Percentiles rank a stretch among this genome's conserved stretches.
Conservation (phyloP, 2,888 invertebrate genomes). For the Agonopterix heracliana region DNA sequence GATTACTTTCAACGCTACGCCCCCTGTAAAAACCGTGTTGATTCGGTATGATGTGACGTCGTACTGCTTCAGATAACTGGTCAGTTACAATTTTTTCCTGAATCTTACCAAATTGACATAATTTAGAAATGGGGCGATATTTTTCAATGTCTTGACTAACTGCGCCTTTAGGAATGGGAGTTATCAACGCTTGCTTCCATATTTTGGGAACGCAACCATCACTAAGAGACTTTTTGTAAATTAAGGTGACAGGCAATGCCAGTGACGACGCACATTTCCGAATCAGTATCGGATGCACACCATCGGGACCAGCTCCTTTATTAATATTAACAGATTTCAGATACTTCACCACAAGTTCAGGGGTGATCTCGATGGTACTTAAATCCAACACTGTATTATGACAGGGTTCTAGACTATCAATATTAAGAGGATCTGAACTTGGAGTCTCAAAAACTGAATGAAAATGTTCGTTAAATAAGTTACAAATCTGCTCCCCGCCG, state of each 20-base stretch:
- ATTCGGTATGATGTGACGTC: constrained; percentile 4
- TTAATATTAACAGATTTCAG: neutral
- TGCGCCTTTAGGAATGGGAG: neutral
- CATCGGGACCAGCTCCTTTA: neutral
- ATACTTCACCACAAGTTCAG: neutral
- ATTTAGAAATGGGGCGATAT: neutral
- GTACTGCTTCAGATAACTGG: constrained; percentile 4
- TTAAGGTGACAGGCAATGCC: neutral
- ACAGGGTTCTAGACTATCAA: too few relatives aligned
- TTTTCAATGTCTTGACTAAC: neutral
- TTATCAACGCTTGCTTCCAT: constrained; percentile 13
- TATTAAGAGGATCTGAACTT: neutral
- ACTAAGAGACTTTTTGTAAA: neutral
- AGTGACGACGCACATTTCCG: neutral
- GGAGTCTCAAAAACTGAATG: neutral
- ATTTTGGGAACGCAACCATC: neutral
- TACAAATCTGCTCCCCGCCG: neutral
- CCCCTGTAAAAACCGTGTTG: constrained; percentile 11
- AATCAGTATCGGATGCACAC: neutral
- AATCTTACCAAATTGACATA: neutral
- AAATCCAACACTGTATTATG: neutral
- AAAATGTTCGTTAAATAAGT: constrained; percentile 1
- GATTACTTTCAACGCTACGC: constrained; percentile 10
- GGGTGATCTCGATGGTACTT: neutral
- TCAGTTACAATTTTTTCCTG: neutral